Evolutionary conservation across 1,140 invertebrate species (phyloP).

Genomic region (Subanguina moxae): DNA sequence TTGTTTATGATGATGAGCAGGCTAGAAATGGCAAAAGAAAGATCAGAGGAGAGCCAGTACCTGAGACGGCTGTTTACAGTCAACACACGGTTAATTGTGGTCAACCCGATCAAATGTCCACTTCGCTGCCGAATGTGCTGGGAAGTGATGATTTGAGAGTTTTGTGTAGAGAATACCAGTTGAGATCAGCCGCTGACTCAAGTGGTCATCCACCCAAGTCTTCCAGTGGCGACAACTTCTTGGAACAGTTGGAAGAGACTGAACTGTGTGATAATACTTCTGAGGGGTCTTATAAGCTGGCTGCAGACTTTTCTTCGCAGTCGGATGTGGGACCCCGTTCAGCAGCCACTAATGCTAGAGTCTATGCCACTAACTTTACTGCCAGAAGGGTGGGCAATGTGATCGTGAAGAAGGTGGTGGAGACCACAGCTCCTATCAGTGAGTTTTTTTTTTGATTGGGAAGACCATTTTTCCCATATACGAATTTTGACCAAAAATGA

Average conservation of each 20-base stretch:
- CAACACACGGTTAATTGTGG: too few relatives aligned
- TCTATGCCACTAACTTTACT: conserved; percentile 54
- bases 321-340: conserved; percentile 37
- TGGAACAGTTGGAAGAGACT: conserved; percentile 46
- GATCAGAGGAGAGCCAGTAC: too few relatives aligned
- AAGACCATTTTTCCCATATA: too few relatives aligned
- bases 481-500: too few relatives aligned
- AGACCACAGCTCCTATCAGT: too few relatives aligned
- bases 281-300: conserved; percentile 60
- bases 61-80: too few relatives aligned
- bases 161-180: conserved; percentile 31
- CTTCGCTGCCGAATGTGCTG: conserved; percentile 55
- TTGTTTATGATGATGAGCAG: too few relatives aligned
- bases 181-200: conserved; percentile 3
- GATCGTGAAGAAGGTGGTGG: conserved; percentile 49
- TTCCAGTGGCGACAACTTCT: conserved; percentile 51
- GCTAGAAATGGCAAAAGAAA: too few relatives aligned
- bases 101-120: conserved; percentile 40
- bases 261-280: conserved; percentile 60
- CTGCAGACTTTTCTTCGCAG: conserved; percentile 37
- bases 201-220: conserved; percentile 28
- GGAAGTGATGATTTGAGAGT: conserved; percentile 39
- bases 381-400: conserved; percentile 53
- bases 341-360: conserved; percentile 17
- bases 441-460: too few relatives aligned